Percentiles rank a stretch among this genome's conserved stretches.
Conservation (phyloP, 2,113 vertebrate species). For the Aegotheles bennettii region DNA sequence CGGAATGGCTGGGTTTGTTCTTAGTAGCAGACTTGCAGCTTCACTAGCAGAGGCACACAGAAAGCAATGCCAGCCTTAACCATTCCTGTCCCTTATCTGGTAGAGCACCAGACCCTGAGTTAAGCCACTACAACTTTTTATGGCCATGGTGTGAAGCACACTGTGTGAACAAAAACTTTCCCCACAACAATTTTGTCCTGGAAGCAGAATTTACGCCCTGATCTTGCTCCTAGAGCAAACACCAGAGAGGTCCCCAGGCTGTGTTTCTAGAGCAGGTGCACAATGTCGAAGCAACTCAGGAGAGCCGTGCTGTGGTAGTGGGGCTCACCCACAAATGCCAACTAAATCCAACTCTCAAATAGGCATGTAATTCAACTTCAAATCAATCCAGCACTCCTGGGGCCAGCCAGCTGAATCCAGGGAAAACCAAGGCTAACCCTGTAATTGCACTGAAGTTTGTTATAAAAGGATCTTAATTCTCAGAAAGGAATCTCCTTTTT, state of each 20-base stretch:
- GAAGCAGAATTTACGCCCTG: background rate
- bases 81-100: background rate
- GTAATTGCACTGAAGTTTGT: background rate
- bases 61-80: background rate
- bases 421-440: background rate
- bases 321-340: background rate
- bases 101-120: background rate
- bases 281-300: accelerated
- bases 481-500: background rate
- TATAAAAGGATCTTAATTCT: background rate
- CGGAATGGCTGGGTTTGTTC: background rate
- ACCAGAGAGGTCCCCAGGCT: background rate
- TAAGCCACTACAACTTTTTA: background rate
- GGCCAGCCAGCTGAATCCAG: background rate
- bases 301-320: accelerated
- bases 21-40: background rate
- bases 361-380: background rate
- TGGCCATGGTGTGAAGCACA: background rate
- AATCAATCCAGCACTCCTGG: background rate
- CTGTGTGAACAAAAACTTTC: background rate
- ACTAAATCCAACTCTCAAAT: background rate
- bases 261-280: background rate
- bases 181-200: background rate
- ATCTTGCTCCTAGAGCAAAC: background rate
- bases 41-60: background rate